Evolutionary conservation across 2,888 invertebrate genomes (phyloP), one percentile per base, ranked within the genome.

Genomic region (Phaedon cochleariae): DNA sequence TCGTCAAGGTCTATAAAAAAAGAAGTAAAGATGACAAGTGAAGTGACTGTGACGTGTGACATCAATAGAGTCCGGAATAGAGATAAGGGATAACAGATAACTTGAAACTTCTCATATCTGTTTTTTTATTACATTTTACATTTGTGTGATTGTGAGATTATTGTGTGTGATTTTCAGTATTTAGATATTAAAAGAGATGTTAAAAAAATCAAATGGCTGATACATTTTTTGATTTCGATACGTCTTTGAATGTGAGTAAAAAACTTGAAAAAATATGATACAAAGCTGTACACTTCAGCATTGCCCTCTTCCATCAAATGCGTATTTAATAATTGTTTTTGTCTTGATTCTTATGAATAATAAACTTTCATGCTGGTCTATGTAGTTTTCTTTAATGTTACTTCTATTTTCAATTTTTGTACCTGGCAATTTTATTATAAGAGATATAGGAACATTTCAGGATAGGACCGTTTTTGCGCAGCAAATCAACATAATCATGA

Each of bases 141-240:
- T n/a, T n/a, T n/a, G n/a, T n/a, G n/a, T 41, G 41, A 10, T 41
- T 41, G 7, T 4, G 1, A 15, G 1, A 4, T 15, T 41, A 41
- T 41, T 4, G 15, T 15, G 4, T 34, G 34, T 34, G 34, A 4
- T 2, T 55, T 20, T 22, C 18, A 34, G 18, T 26, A 55, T 29
- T 10, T 26, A 26, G 45, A 22, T 17, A 45, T 48, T 62, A 53
- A 59, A 31, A 59, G 62, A 54, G 55, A 62, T 62, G 49, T 45
- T 62, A 62, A 29, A 62, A 51, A 62, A 55, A 62, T 80, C 82
- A 78, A 90, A 93, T 93, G 93, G 93, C 92, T 90, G 90, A 93
- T 89, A 90, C 91, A 85, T 93, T 93, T 89, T 93, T 93, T 88
- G 92, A 90, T 86, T 91, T 93, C 86, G 90, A 92, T 87, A 88